Percentiles rank a stretch among this genome's conserved stretches.
phyloP scores from a whole-genome alignment of 2,888 invertebrate species.

The Pandemis corylana region DNA sequence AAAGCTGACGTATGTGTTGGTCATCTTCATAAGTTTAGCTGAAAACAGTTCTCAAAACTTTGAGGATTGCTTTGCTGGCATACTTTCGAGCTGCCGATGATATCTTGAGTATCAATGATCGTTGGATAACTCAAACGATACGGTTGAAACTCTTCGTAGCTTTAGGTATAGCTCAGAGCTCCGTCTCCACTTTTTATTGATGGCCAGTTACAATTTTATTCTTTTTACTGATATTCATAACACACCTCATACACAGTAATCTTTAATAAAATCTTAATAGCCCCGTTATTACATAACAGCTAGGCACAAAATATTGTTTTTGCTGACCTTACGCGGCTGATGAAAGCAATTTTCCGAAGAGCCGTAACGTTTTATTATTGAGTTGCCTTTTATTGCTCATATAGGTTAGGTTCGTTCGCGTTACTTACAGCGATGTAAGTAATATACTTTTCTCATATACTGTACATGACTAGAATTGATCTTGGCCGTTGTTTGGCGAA shows the following conservation, averaged over 20 bases:
- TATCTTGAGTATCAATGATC: too few relatives aligned
- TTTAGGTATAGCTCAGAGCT: too few relatives aligned
- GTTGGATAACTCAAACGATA: too few relatives aligned
- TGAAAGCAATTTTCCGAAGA: slow-evolving; percentile 55
- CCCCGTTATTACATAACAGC: slow-evolving; percentile 8
- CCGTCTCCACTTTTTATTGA: too few relatives aligned
- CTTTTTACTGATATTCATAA: neutral
- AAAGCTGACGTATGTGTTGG: too few relatives aligned
- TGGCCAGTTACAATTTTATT: too few relatives aligned
- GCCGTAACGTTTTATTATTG: slow-evolving; percentile 56
- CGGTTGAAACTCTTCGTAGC: too few relatives aligned
- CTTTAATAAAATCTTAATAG: slow-evolving; percentile 19
- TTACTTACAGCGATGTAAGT: slow-evolving; percentile 23
- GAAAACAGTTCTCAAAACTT: too few relatives aligned
- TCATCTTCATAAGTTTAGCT: too few relatives aligned
- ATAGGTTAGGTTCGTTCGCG: slow-evolving; percentile 40
- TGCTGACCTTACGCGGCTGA: slow-evolving; percentile 44
- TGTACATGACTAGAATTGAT: slow-evolving; percentile 3
- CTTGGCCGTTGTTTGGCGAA: neutral
- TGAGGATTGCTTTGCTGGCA: too few relatives aligned
- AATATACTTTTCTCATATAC: slow-evolving; percentile 20
- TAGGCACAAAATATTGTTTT: slow-evolving; percentile 36
- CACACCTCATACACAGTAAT: slow-evolving; percentile 5
- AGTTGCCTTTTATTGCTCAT: slow-evolving; percentile 54
- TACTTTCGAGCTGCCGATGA: too few relatives aligned